Evolutionary conservation across 2,888 invertebrate genomes (phyloP), one percentile per base, ranked within the genome.

Genomic region (Melinopterus prodromus): DNA sequence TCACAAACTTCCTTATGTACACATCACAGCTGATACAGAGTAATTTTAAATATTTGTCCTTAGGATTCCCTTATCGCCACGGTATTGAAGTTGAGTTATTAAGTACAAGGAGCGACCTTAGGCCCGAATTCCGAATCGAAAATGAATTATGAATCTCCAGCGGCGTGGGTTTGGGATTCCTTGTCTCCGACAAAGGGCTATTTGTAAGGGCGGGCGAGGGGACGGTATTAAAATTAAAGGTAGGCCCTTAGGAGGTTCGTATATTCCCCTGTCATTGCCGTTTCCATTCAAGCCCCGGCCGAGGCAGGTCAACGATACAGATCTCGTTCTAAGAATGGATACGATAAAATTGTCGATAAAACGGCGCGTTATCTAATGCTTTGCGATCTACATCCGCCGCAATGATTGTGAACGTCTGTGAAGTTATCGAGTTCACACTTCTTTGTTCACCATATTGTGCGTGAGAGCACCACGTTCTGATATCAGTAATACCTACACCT

Each of bases 61-160:
- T 53, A 53, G 53, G 53, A 53, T 53, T 53, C 5, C 53, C 53
- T 53, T 53, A 53, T 53, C 53, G 53, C 1, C 53, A 7, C 53
- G 12, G 12, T 53, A 53, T 53, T 53, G 53, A 53, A 53, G 53
- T 53, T 53, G 53, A 53, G 53, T 53, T 53, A 53, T 53, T 53
- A 53, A 53, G 53, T 53, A 53, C 53, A 53, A 53, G 2, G 7
- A 53, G 53, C 9, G 5, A 53, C 53, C 9, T 53, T 53, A 53
- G 53, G 53, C 53, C 12, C 53, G 53, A 12, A 53, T 9, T 53
- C 12, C 53, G 53, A 53, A 2, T 53, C 53, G 53, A 53, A 53
- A 53, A 53, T 53, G 53, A 53, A 53, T 53, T 53, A 53, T 53
- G 53, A 53, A 53, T 53, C 53, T 53, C 53, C 53, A 53, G 53